Base-by-base conservation (phyloP, 2,797 vertebrate genomes). In the Centroberyx gerrardi region DNA sequence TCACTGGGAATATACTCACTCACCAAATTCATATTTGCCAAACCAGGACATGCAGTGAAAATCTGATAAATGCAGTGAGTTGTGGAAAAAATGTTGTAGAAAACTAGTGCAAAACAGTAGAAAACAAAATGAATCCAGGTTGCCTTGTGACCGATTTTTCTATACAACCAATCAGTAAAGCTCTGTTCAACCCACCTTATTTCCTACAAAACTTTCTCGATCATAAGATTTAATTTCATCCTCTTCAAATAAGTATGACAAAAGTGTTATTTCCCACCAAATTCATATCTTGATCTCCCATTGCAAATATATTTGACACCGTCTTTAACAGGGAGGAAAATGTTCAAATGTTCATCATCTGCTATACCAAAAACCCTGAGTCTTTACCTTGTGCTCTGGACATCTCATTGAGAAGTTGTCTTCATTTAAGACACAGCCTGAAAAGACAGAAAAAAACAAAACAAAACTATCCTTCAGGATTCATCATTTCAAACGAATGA, bases 351-450 rank as follows among this genome's bases (percentile, higher is more conserved):
- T 22, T 22, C 22, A 22, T 22, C 22, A 22, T 22, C 22, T 22
- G 22, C 22, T 22, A 22, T 22, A 22, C 1, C 33, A 33, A 33
- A 33, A 33, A 33, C 4, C 7, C 10, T 40, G 4, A 8, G 8
- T 9, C 8, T 2, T 82, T 73, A 95, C 94, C 93, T 94, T 94
- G 89, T 96, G 95, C 78, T 92, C 93, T 1, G 90, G 80, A 85
- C 95, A 96, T 82, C 93, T 89, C 66, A 95, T 86, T 0, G 94
- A 95, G 84, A 95, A 95, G 92, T 95, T 96, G 5, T 95, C 94
- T 68, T 95, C 94, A 8, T 90, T 94, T 54, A 96, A 88, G 40
- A 85, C 56, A 44, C 94, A 94, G 36, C 90, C 94, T 95, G 62
- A 62, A 81, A 53, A 71, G 9, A 81, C 29, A 84, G 42, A 51